These are phyloP conservation scores for Lasioglossum malachurum DNA, from an alignment of 2,888 invertebrate species.

Conservation along the genomic window DNA sequence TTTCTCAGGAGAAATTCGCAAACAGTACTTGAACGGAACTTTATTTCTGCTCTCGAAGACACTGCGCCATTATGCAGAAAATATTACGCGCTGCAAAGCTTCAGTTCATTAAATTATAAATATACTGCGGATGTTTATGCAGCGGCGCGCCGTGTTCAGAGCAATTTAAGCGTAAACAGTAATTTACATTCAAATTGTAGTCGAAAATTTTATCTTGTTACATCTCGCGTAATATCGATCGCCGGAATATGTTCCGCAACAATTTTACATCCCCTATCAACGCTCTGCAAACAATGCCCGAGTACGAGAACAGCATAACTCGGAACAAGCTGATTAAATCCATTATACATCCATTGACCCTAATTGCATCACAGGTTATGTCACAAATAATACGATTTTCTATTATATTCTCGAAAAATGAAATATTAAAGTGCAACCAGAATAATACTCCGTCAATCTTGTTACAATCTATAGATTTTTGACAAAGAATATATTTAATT, in stretches of 20 bases:
- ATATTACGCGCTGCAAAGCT: neutral
- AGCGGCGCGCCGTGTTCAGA: neutral
- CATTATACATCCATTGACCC: neutral
- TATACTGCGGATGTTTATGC: slow-evolving; percentile 6
- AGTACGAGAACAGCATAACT: neutral
- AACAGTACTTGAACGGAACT: neutral
- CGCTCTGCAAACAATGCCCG: neutral
- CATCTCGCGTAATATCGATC: slow-evolving; percentile 2
- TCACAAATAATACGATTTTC: no score
- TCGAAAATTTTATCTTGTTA: slow-evolving; percentile 3
- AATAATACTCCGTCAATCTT: no score
- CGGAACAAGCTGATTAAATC: neutral
- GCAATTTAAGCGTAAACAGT: neutral
- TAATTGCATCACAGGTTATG: neutral
- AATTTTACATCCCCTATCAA: neutral
- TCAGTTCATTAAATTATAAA: neutral
- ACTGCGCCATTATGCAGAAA: neutral
- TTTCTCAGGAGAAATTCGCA: neutral
- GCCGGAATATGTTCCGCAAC: neutral
- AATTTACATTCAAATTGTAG: slow-evolving; percentile 1
- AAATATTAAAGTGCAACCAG: no score
- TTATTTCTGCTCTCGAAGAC: neutral
- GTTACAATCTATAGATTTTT: no score
- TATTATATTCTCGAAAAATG: no score
- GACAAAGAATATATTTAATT: no score